Base-by-base conservation (phyloP, 2,113 vertebrate species). In the Phaethon lepturus region DNA sequence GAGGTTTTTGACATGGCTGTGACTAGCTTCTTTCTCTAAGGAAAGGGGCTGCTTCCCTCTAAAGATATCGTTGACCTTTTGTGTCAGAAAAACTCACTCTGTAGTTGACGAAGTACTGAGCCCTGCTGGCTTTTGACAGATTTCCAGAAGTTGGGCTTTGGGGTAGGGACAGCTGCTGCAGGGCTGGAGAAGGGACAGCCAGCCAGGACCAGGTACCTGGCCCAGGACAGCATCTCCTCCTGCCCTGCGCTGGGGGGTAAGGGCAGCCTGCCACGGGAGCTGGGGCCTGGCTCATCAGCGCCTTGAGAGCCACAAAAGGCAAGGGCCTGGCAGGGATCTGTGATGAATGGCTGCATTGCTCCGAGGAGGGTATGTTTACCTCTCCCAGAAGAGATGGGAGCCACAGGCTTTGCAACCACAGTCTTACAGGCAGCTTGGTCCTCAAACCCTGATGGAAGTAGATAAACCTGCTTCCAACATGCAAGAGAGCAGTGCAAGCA, bases 121-220 rank as follows among this genome's bases (percentile, higher is more conserved):
- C 6, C 7, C 14, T 33, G n/a, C 31, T 88, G 11, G 0, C 13
- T 91, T 90, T 93, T 87, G 91, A 45, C 8, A 56, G 49, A 16
- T 68, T 90, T 95, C 83, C 64, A 53, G 22, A 40, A 85, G 14
- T 5, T 7, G 1, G 26, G 3, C 38, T 90, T 73, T 82, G 62
- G 52, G 67, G 10, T 12, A 11, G 16, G 16, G 16, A 81, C 44
- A 89, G 40, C n/a, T 90, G 71, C 67, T 77, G 25, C 52, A 49
- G 33, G 17, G 45, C 40, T 50, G 23, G 35, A 79, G 53, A 45
- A 56, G 25, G 26, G 12, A 42, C 38, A 75, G 25, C 7, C 38
- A 50, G 9, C 3, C 31, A 52, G 29, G 25, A 60, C n/a, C 35
- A 68, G 0, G 0, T 66, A 55, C 17, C 28, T 84, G 17, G 12